Evolutionary conservation across 2,888 invertebrate species (phyloP), one percentile per base, ranked within the genome.

Genomic region (Drosophila mayaguana): DNA sequence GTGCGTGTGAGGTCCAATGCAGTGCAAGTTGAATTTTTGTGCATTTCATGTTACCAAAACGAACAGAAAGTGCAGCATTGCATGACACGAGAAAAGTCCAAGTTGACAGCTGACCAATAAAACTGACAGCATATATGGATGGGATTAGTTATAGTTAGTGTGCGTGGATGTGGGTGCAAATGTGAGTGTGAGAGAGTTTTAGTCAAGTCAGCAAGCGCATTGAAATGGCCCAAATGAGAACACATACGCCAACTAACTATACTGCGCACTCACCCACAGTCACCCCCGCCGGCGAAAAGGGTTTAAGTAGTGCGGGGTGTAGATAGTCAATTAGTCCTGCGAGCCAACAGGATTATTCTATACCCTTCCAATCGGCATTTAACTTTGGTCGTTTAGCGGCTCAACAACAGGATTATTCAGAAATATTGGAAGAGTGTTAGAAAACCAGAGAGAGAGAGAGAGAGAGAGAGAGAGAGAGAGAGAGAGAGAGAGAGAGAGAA

Each of bases 51-150:
- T 72, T 71, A 65, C 48, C 64, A 66, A 68, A 70, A 67, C 18
- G 32, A 61, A 54, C 65, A 60, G 69, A 84, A 81, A 82, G 83
- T 88, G 83, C 88, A 88, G 63, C 80, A 88, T 73, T 71, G 89
- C 89, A 88, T 88, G 87, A 88, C 87, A 88, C 78, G 86, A 73
- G 88, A 81, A 75, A 88, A 89, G 83, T 83, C 81, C 69, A 72
- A 73, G 81, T 88, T 87, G 85, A 87, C 89, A 89, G 82, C 68
- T 79, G 69, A 78, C 89, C 83, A 89, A 89, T 88, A 89, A 83
- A 83, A 92, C 90, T 92, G 92, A 92, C 92, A 92, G 88, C 81
- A 81, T 83, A 88, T 88, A 91, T 90, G 89, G 90, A 92, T 91
- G 90, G 91, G 87, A 85, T 85, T 87, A 88, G 83, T 81, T 92